These are phyloP conservation scores for Cryptomyrus ogoouensis DNA, from an alignment of 2,113 vertebrate species.

Conservation along the genomic window DNA sequence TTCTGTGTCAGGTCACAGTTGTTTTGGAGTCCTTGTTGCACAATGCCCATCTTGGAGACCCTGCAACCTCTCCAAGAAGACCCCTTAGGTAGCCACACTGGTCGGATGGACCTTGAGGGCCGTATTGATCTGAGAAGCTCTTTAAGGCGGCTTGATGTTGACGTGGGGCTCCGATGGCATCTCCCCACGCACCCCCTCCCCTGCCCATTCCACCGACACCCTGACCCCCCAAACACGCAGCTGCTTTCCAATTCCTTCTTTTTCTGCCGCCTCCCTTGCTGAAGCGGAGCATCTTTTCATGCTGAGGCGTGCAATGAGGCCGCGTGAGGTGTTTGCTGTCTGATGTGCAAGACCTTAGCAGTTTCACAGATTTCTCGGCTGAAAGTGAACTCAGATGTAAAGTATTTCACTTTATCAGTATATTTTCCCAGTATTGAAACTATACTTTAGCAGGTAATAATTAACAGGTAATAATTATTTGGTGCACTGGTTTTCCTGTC, in stretches of 20 bases:
- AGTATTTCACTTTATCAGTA: background rate
- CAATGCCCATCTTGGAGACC: background rate
- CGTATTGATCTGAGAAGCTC: slow-evolving; percentile 44
- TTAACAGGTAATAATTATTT: background rate
- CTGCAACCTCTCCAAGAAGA: background rate
- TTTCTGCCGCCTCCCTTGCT: slow-evolving; percentile 46
- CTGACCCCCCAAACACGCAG: slow-evolving; percentile 32
- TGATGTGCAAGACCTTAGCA: background rate
- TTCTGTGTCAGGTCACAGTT: background rate
- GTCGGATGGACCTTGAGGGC: slow-evolving; percentile 30
- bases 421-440: background rate
- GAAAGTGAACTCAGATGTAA: background rate
- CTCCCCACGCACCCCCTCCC: slow-evolving; percentile 32
- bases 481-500: background rate
- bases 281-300: slow-evolving; percentile 68
- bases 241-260: slow-evolving; percentile 50
- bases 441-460: background rate
- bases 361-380: background rate
- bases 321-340: background rate
- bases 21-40: background rate
- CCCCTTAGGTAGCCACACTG: background rate
- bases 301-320: slow-evolving; percentile 45
- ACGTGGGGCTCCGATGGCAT: slow-evolving; percentile 40
- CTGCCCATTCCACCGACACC: slow-evolving; percentile 35
- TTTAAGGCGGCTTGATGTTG: slow-evolving; percentile 57